Conservation (phyloP, 1,140 invertebrate species). For the Cylas formicarius region DNA sequence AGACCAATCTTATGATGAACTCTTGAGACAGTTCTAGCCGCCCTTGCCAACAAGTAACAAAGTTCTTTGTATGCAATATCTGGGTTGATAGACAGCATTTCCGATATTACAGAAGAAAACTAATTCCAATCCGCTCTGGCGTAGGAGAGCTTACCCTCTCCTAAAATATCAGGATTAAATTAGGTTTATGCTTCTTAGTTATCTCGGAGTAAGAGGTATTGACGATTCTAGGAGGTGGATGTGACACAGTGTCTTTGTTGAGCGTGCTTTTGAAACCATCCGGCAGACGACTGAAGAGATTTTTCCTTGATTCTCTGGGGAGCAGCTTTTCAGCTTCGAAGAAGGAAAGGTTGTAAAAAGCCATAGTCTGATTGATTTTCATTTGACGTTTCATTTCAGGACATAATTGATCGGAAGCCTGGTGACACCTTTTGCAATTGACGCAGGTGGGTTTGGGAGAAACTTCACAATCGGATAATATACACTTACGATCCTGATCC, state of each 20-base stretch:
- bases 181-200: neutral
- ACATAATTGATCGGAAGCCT: slow-evolving; percentile 11
- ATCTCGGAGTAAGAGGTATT: neutral
- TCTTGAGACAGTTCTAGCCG: too few species aligned
- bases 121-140: too few species aligned
- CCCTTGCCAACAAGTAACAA: too few species aligned
- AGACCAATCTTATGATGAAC: too few species aligned
- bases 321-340: slow-evolving; percentile 8
- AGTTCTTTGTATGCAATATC: too few species aligned
- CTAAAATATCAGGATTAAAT: too few species aligned
- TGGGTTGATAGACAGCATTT: too few species aligned
- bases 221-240: neutral
- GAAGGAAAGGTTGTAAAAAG: slow-evolving; percentile 8
- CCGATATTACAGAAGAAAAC: too few species aligned
- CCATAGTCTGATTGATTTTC: slow-evolving; percentile 15
- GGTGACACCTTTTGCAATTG: slow-evolving; percentile 10
- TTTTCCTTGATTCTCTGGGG: neutral
- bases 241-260: slow-evolving; percentile 2
- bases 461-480: too few species aligned
- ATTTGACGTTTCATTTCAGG: slow-evolving; percentile 14
- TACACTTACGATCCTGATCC: too few species aligned
- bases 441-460: slow-evolving; percentile 11
- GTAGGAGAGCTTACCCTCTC: too few species aligned
- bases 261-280: neutral
- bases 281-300: too few species aligned